phyloP scores from a whole-genome alignment of 2,888 invertebrate genomes.

The Macropis europaea region DNA sequence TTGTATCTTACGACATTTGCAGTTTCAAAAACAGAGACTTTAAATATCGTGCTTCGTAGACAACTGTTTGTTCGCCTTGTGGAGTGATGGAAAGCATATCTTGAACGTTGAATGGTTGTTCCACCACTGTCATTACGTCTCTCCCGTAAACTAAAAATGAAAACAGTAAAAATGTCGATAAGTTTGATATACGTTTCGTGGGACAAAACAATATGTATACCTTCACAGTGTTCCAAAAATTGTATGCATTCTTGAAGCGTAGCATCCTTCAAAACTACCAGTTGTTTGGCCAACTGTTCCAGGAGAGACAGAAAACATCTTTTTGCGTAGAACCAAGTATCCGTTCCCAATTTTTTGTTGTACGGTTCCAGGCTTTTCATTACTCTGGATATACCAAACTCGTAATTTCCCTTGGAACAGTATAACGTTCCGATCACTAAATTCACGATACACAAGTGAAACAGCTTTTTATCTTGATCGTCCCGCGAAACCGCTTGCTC shows the following conservation, averaged over 20 bases:
- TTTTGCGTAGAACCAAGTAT: slow-evolving; percentile 99
- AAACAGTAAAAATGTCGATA: neutral
- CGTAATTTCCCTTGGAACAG: slow-evolving; percentile 99
- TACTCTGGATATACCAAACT: slow-evolving; percentile 98
- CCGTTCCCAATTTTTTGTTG: slow-evolving; percentile 96
- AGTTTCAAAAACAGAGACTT: slow-evolving; percentile 90
- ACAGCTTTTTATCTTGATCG: slow-evolving; percentile 95
- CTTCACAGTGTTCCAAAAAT: slow-evolving; percentile 95
- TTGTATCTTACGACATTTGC: slow-evolving; percentile 77
- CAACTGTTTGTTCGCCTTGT: slow-evolving; percentile 92
- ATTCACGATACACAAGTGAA: slow-evolving; percentile 98
- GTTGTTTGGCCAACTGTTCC: slow-evolving; percentile 94
- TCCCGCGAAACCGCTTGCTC: slow-evolving; percentile 96
- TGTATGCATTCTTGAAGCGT: slow-evolving; percentile 93
- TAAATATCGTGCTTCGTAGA: slow-evolving; percentile 92
- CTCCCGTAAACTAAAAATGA: slow-evolving; percentile 88
- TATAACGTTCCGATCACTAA: slow-evolving; percentile 99
- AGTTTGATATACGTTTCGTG: neutral
- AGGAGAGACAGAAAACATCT: slow-evolving; percentile 96
- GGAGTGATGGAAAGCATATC: slow-evolving; percentile 84
- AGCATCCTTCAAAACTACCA: slow-evolving; percentile 92
- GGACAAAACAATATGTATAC: slow-evolving; percentile 72
- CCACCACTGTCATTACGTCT: slow-evolving; percentile 90
- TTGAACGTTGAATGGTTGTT: slow-evolving; percentile 88
- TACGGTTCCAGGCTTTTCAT: slow-evolving; percentile 98